These are phyloP conservation scores for Enteromius trimaculatus DNA, from an alignment of 2,797 vertebrate genomes.

Conservation along the genomic window DNA sequence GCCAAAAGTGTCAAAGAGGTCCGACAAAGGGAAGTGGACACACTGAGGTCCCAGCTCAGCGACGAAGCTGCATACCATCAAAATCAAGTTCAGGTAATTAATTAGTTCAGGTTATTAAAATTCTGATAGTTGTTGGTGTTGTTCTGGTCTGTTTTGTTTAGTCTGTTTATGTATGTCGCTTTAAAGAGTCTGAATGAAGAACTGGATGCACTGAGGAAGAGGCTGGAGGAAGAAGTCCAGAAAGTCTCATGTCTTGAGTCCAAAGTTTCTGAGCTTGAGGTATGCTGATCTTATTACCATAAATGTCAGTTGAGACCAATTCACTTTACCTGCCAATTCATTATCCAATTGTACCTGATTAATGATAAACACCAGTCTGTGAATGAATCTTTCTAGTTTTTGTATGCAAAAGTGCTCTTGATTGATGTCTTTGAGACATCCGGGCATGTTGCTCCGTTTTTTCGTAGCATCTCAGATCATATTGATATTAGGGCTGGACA, in stretches of 20 bases:
- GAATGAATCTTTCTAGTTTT: not conserved
- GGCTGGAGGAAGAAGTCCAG: slow-evolving; percentile 74
- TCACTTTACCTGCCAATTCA: not conserved
- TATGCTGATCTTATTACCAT: slow-evolving; percentile 60
- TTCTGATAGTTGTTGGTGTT: not conserved
- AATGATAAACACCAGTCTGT: not conserved
- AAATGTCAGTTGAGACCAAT: not conserved
- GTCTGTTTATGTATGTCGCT: not conserved
- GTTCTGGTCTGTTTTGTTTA: not conserved
- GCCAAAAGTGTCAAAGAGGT: slow-evolving; percentile 71
- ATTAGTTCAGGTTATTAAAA: not conserved
- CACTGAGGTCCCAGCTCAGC: slow-evolving; percentile 83
- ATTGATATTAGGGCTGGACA: no score
- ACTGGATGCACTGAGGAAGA: slow-evolving; percentile 72
- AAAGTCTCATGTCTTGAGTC: slow-evolving; percentile 72
- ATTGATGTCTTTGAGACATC: not conserved
- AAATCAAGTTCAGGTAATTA: slow-evolving; percentile 81
- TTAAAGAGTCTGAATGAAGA: slow-evolving; percentile 79
- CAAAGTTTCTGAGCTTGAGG: slow-evolving; percentile 79
- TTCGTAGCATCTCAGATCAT: not conserved
- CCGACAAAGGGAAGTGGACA: slow-evolving; percentile 79
- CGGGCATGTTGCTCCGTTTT: not conserved
- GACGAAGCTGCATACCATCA: slow-evolving; percentile 79
- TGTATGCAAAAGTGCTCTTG: not conserved
- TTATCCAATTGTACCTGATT: not conserved